phyloP scores from a whole-genome alignment of 37 sponge, comb jelly and placozoan species.

The Corticium candelabrum region DNA sequence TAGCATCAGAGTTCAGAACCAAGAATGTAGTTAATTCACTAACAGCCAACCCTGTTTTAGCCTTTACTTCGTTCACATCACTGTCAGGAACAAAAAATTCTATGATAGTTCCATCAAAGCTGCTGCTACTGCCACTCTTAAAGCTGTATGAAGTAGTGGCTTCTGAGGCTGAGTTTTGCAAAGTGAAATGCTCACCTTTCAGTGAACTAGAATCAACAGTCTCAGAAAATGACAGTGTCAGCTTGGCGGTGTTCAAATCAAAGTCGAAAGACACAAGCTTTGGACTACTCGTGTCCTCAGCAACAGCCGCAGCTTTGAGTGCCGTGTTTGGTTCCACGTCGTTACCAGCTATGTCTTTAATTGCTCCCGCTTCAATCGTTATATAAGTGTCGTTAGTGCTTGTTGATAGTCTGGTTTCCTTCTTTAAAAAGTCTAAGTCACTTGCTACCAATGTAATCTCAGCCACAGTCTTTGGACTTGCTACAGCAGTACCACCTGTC shows the following conservation, averaged over 20 bases:
- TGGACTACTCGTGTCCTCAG: conserved; percentile 44
- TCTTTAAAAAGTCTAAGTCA: not conserved
- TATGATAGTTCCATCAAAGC: not conserved
- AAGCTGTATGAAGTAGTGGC: no score
- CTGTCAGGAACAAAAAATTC: not conserved
- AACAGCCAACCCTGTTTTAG: conserved; percentile 36
- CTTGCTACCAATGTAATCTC: not conserved
- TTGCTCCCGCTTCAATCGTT: conserved; percentile 21
- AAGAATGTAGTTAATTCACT: conserved; percentile 48
- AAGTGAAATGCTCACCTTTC: conserved; percentile 23
- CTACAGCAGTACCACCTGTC: not conserved
- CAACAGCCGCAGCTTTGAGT: conserved; percentile 28
- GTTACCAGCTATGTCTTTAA: conserved; percentile 1
- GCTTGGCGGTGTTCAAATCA: conserved; percentile 18
- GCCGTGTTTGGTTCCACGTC: conserved; percentile 25
- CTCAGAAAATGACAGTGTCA: conserved; percentile 56
- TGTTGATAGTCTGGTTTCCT: conserved; percentile 13
- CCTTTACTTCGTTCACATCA: conserved; percentile 59
- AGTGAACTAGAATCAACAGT: conserved; percentile 27
- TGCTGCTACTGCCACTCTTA: no score
- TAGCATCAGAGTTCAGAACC: conserved; percentile 43
- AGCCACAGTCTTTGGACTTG: not conserved
- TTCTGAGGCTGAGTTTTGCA: no score
- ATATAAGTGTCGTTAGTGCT: conserved; percentile 25
- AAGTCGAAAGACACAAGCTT: conserved; percentile 41